Evolutionary conservation across 2,797 vertebrate genomes (phyloP), one percentile per base, ranked within the genome.

Genomic region (Pitangus sulphuratus): DNA sequence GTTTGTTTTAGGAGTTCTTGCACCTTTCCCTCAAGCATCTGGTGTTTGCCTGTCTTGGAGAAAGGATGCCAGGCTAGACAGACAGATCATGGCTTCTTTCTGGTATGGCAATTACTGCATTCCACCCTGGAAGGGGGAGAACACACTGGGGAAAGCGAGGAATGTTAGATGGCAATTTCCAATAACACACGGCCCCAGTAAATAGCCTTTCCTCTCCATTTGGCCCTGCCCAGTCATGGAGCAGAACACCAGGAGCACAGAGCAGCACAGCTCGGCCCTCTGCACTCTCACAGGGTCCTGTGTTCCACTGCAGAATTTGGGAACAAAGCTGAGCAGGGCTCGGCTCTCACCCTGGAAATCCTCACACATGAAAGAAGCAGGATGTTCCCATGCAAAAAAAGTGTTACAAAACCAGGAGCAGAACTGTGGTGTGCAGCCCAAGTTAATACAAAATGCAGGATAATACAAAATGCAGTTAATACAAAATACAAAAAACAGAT

Each of bases 91-190:
- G 85, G 91, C 96, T 96, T 94, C 93, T 76, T 86, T 95, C 94
- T 95, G 95, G 93, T 90, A 95, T 77, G 90, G 95, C 96, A 96
- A 91, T 96, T 97, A 96, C 70, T 90, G 70, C 93, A 94, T 97
- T 96, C 96, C 96, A 95, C 39, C 56, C 81, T 94, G 81, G 42
- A 91, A 94, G 88, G 91, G 86, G 83, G 84, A 95, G 91, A 95
- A 80, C 87, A 91, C 91, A 71, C 91, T 89, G 75, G 93, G 95
- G 88, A 95, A 95, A 90, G 77, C 1, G 0, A 95, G 64, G 90
- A 96, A 95, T 95, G 91, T 85, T 94, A 88, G 77, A 89, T 90
- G 91, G 84, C 91, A 92, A 94, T 88, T 95, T 96, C 93, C 88
- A 95, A 7, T 89, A 94, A 96, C 91, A 89, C 87, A 82, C 11